Base-by-base conservation (phyloP, 1,140 invertebrate genomes). In the Lepidurus apus region DNA sequence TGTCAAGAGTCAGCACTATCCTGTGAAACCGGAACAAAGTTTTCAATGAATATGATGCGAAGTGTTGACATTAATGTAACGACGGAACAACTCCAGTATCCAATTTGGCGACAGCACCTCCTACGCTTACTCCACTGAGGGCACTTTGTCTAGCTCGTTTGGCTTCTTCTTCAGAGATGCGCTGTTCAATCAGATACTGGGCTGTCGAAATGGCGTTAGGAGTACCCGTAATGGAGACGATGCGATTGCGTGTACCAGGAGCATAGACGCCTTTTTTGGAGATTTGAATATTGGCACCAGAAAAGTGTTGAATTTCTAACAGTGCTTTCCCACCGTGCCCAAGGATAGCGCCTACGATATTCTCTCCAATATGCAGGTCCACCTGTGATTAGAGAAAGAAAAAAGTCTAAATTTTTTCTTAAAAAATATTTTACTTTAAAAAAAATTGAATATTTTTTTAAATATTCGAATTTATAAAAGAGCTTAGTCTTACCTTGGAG, bases 251-350 rank as follows among this genome's bases (percentile, higher is more conserved):
- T 80, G 95, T 97, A 85, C 96, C 95, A 81, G 96, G 95, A 83
- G 94, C 94, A 88, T 95, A 98, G 83, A 94, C 94, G 84, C 96
- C 96, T 88, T 98, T 98, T 90, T 98, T 98, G 82, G 95, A 97
- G 86, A 98, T 98, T 89, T 98, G 96, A 87, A 98, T 96, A 87
- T 94, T 97, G 85, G 96, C 95, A 85, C 95, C 95, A 85, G 94
- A 97, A 85, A 94, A 90, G 87, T 97, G 93, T 88, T 98, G 96
- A 87, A 98, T 96, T 89, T 98, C 96, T 83, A 97, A 93, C 84
- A 98, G 91, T 85, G 94, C 93, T 87, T 95, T 93, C 80, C 96
- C 97, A 84, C 95, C 95, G 82, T 94, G 96, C 88, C 94, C 96
- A 85, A 98, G 89, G 84, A 98, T 97, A 84, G 96, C 96, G 84